Evolutionary conservation across 2,888 invertebrate genomes (phyloP), one percentile per base, ranked within the genome.

Genomic region (Sialis fuliginosa): DNA sequence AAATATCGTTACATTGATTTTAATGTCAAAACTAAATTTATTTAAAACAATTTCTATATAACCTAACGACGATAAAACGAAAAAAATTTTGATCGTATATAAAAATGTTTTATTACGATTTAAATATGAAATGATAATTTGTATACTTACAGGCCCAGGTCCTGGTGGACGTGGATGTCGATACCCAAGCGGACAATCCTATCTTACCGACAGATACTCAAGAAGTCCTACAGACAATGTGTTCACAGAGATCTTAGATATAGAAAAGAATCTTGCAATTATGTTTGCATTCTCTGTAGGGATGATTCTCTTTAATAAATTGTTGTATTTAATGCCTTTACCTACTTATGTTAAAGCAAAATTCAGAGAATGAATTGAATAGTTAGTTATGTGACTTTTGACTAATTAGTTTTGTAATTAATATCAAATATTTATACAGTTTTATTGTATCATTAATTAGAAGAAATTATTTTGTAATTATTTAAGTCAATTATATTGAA

Each of bases 321-420:
- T 92, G 50, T 66, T 91, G 46, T 92, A 91, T 64, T 66, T 90
- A 41, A 72, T 91, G 55, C 91, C 91, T 0, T 64, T 91, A 55
- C 90, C 91, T 0, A 77, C 81, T 33, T 86, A 81, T 59, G 74
- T 91, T 9, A 85, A 86, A 57, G 81, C 84, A 51, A 92, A 92
- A 66, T 92, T 91, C 67, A 76, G 88, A 58, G 85, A 87, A 58
- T 79, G 63, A 67, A 6, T 13, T 33, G 22, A 22, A 22, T 22
- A 22, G 22, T 22, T 22, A 22, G 22, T 22, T 22, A 22, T 22
- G 22, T 22, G 4, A 22, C 2, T 22, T 22, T 22, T 22, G 22
- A 22, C 22, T 2, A 22, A 22, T 22, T 22, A 22, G 22, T 22
- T 22, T 22, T 22, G 22, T 22, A 22, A 22, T 22, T 22, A 22